phyloP scores from a whole-genome alignment of 2,888 invertebrate species.

The Belgica antarctica region DNA sequence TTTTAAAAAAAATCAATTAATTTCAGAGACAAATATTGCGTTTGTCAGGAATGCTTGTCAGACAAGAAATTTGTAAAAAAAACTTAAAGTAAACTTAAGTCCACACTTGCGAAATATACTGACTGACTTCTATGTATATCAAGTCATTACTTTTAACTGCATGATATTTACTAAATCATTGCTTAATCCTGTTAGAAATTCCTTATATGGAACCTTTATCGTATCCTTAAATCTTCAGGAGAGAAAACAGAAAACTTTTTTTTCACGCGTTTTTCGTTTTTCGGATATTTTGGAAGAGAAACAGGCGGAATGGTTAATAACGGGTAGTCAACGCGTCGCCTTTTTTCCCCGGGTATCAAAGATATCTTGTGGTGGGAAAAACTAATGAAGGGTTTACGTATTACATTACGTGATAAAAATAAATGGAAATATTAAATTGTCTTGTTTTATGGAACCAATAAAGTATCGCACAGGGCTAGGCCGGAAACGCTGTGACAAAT shows the following conservation, averaged over 20 bases:
- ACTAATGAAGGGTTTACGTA: constrained; percentile 30
- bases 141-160: constrained; percentile 31
- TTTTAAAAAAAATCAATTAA: too few relatives aligned
- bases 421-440: constrained; percentile 34
- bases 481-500: not conserved
- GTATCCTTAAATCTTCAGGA: too few relatives aligned
- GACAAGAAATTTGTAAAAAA: too few relatives aligned
- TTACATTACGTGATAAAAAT: constrained; percentile 37
- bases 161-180: constrained; percentile 41
- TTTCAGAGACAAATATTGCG: too few relatives aligned
- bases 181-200: constrained; percentile 36
- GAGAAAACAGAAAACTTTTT: too few relatives aligned
- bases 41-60: too few relatives aligned
- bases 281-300: too few relatives aligned
- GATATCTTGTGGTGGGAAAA: not conserved
- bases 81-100: too few relatives aligned
- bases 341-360: not conserved
- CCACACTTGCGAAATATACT: too few relatives aligned
- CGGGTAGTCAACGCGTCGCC: constrained; percentile 34
- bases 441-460: not conserved
- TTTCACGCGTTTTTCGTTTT: too few relatives aligned
- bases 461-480: not conserved
- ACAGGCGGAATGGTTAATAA: not conserved
- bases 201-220: too few relatives aligned
- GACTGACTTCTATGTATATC: constrained; percentile 4